Base-by-base conservation (phyloP, 2,113 vertebrate species). In the Canis aureus region DNA sequence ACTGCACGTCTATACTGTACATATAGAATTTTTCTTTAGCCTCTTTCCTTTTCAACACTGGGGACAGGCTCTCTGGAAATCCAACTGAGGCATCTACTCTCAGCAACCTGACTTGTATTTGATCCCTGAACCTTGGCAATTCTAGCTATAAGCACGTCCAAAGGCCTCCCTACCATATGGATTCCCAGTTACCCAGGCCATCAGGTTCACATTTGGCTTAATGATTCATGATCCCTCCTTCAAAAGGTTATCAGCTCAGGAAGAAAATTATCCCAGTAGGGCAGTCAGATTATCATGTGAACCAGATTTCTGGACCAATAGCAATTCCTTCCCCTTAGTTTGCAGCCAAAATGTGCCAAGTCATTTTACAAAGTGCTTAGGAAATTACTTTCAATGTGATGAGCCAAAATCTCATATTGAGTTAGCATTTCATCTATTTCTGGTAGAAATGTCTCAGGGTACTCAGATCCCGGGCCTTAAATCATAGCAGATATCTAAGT, bases 351-450 rank as follows among this genome's bases (percentile, higher is more conserved):
- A 85, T 83, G 60, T 43, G 96, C 89, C 84, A 78, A 95, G 91
- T 97, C 80, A 83, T 74, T 98, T 97, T 95, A 82, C 88, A 97
- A 98, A 98, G 88, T 96, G 89, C 97, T 97, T 97, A 79, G 89
- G 74, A 97, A 97, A 97, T 96, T 95, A 97, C 87, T 96, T 94
- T 88, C 91, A 79, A 84, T 59, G 81, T 89, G 86, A 96, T 76
- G 53, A 97, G 85, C 92, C 97, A 93, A 96, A 97, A 89, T 60
- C 78, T 96, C 94, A 87, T 91, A 94, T 86, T 92, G 96, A 97
- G 85, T 93, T 94, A 98, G 92, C 59, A 59, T 97, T 97, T 97
- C 96, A 96, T 97, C 91, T 95, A 94, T 97, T 97, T 98, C 89
- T 95, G 81, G 84, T 89, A 89, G 55, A 91, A 91, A 94, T 97